Base-by-base conservation (phyloP, 2,113 vertebrate species). In the Pituophis catenifer region DNA sequence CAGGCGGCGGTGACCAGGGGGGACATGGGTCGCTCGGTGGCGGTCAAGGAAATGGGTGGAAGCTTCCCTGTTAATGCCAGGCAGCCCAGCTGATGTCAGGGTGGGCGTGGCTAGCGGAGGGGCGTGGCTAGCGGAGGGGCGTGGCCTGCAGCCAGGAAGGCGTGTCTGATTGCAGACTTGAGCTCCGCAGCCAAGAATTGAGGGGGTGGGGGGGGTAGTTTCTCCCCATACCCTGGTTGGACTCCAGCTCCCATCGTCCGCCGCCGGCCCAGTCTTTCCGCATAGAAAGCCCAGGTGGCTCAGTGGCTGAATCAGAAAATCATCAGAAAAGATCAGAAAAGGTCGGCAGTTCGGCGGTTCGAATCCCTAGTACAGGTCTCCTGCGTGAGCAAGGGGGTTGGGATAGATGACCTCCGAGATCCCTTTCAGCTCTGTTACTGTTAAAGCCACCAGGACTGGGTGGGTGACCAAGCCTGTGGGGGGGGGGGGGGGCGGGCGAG, bases 401-500 rank as follows among this genome's bases (percentile, higher is more conserved):
- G 48, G 6, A 3, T 50, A 50, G 5, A 50, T 8, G 48, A 50
- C 48, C 48, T 50, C 48, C 5, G 6, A 8, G 48, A 0, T 7
- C 48, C 48, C 48, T 50, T 50, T 4, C 48, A 50, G 48, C 48
- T 50, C 48, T 50, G 6, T 50, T 50, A 50, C 48, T 8, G 6
- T 50, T 50, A 50, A 50, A 50, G 48, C 5, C 48, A 5, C 44
- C 44, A 44, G 85, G 85, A 50, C 10, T 48, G 0, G n/a, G n/a
- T 1, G 10, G 13, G 59, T 26, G 21, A 7, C 21, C 7, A 57
- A 58, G 21, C 57, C 21, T 29, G 59, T 9, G 23, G 23, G 38
- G 38, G 38, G 38, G 0, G 21, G 23, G 9, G 24, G 3, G 9
- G 10, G 59, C n/a, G n/a, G 24, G 0, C 0, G 57, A 1, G 0